Base-by-base conservation (phyloP, 2,797 vertebrate species). In the Crocodylus rhombifer region DNA sequence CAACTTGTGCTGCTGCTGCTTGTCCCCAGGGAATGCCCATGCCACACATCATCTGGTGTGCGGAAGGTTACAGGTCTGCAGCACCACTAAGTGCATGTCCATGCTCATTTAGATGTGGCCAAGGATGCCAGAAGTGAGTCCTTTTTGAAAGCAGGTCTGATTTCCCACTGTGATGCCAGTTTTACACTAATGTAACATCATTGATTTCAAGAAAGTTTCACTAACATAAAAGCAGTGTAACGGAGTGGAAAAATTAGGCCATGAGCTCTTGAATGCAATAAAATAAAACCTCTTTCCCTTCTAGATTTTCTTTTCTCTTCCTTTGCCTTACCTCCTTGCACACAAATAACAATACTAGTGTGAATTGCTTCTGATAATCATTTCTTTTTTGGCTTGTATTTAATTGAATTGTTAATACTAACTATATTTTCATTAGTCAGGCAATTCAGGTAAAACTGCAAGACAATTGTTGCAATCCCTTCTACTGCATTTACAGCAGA, bases 331-430 rank as follows among this genome's bases (percentile, higher is more conserved):
- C 21, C 88, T 94, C 94, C 91, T 94, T 80, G 82, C 42, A 64
- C 91, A 88, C 71, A 94, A 91, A 93, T 92, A 94, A 90, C 30
- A 80, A 92, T 91, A 87, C 25, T 51, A 73, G 17, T 84, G 77
- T 28, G 23, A 96, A 84, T 91, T 96, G 17, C 71, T 96, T 95
- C 87, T 97, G 88, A 58, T 92, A 96, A 93, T 90, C 80, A 61
- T n/a, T 74, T 25, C 30, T 87, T 91, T 93, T 80, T 36, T 2
- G 2, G 5, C 56, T 87, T 90, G 20, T 88, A 75, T 33, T 69
- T 69, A 80, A 89, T 94, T 95, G 78, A 94, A 84, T 79, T 18
- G 3, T 58, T 86, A 51, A 51, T 25, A 86, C 79, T 93, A 95
- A 80, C 51, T 58, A 88, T 93, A 88, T 78, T 92, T 92, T 80